A percentile compares a stretch with the other conserved stretches of the same genome.
Conservation (phyloP, 2,113 vertebrate species). For the Terrapene triunguis region DNA sequence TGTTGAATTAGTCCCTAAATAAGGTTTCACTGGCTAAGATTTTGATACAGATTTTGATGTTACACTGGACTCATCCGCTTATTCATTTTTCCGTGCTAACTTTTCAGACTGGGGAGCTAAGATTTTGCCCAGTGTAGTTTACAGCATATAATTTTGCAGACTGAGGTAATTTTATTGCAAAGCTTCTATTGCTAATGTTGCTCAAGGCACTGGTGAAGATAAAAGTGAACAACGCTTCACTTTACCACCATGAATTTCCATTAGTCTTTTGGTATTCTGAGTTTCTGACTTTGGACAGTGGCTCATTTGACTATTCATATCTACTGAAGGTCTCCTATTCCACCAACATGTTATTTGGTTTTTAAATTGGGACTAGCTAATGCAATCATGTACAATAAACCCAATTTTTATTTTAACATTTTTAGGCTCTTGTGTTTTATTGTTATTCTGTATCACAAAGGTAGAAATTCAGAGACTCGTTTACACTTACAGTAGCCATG, state of each 20-base stretch:
- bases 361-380: background rate
- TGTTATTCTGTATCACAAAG: slow-evolving; percentile 2
- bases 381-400: background rate
- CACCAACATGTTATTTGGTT: background rate
- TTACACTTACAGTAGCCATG: background rate
- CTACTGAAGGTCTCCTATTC: background rate
- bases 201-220: background rate
- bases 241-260: background rate
- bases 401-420: slow-evolving; percentile 23
- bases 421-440: background rate
- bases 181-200: background rate
- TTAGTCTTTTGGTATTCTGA: background rate
- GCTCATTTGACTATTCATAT: background rate
- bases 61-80: background rate
- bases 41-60: background rate
- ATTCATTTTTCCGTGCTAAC: background rate
- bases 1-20: rapidly evolving
- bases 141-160: background rate
- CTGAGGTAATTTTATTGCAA: background rate
- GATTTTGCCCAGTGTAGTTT: background rate
- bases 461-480: background rate
- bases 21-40: background rate
- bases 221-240: background rate
- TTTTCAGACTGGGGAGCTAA: background rate
- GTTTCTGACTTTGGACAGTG: background rate